Evolutionary conservation across 2,797 vertebrate species (phyloP).

Genomic region (Acrossocheilus fasciatus): DNA sequence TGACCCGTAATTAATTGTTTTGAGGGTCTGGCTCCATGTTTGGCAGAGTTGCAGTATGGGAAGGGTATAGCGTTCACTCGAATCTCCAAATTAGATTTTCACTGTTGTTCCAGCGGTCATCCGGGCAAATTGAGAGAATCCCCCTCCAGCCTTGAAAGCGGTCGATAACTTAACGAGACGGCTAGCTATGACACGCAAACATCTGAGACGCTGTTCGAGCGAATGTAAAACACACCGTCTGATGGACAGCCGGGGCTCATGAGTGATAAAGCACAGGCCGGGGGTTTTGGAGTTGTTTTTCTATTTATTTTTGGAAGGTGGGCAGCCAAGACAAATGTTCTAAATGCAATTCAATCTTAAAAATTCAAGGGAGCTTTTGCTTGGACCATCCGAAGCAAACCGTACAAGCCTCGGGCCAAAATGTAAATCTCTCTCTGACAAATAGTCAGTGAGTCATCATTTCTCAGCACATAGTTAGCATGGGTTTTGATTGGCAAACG

Average conservation of each 20-base stretch:
- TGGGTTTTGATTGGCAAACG: conserved; percentile 50
- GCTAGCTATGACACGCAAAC: conserved; percentile 40
- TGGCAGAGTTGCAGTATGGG: conserved; percentile 70
- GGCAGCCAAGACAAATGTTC: conserved; percentile 59
- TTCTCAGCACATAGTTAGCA: conserved; percentile 53
- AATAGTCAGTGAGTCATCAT: conserved; percentile 49
- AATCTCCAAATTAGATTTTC: conserved; percentile 64
- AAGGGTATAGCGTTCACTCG: conserved; percentile 65
- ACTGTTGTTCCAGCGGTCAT: conserved; percentile 66
- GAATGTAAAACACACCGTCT: conserved; percentile 1
- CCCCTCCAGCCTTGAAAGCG: conserved; percentile 58
- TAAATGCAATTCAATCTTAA: conserved; percentile 53
- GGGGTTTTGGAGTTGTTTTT: conserved; percentile 37
- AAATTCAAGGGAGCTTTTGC: conserved; percentile 54
- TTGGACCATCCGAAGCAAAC: conserved; percentile 48
- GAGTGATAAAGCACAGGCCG: conserved; percentile 57
- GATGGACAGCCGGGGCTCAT: conserved; percentile 28
- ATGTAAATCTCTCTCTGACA: conserved; percentile 50
- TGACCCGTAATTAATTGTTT: conserved; percentile 66
- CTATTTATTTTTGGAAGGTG: conserved; percentile 25
- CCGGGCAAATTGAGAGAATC: conserved; percentile 69
- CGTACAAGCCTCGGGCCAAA: conserved; percentile 35
- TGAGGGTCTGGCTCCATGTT: conserved; percentile 67
- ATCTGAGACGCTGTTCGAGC: conserved; percentile 34
- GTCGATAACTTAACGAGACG: conserved; percentile 23